A percentile compares a stretch with the other conserved stretches of the same genome.
Evolutionary conservation across 1,140 invertebrate species (phyloP).

Genomic region (Spodoptera frugiperda): DNA sequence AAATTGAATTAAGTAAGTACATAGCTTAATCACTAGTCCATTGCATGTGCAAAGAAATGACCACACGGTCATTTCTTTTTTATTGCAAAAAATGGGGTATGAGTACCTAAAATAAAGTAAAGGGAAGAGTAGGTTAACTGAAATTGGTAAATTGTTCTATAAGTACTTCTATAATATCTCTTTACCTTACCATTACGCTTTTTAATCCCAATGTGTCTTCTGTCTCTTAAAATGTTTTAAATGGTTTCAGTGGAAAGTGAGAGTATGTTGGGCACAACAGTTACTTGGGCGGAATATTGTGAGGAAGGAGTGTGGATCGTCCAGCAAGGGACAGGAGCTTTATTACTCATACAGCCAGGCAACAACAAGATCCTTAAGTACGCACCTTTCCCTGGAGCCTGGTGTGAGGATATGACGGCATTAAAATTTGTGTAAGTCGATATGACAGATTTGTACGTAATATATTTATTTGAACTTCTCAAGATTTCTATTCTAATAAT

Average conservation of each 20-base stretch:
- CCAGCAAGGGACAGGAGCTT: conserved; percentile 72
- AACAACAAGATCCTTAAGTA: conserved; percentile 76
- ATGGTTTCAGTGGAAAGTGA: conserved; percentile 72
- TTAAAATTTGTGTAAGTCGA: conserved; percentile 76
- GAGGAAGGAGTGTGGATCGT: conserved; percentile 77
- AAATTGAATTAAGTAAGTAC: conserved; percentile 75
- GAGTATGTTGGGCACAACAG: conserved; percentile 68
- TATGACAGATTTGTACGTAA: not conserved
- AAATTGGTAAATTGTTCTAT: not conserved
- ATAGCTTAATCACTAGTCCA: too few species aligned
- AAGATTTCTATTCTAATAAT: too few species aligned
- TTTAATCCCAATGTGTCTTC: not conserved
- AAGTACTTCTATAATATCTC: too few species aligned
- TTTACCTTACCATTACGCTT: not conserved
- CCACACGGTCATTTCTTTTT: too few species aligned
- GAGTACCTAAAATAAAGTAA: too few species aligned
- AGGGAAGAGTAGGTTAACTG: too few species aligned
- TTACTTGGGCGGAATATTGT: conserved; percentile 78
- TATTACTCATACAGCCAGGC: conserved; percentile 72
- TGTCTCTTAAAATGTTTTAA: not conserved
- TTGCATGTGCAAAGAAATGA: too few species aligned
- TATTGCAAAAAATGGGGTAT: too few species aligned
- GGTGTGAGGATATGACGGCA: conserved; percentile 73
- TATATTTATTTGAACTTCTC: too few species aligned
- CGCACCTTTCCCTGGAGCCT: conserved; percentile 74